Base-by-base conservation (phyloP, 2,888 invertebrate genomes). In the Dioctria rufipes region DNA sequence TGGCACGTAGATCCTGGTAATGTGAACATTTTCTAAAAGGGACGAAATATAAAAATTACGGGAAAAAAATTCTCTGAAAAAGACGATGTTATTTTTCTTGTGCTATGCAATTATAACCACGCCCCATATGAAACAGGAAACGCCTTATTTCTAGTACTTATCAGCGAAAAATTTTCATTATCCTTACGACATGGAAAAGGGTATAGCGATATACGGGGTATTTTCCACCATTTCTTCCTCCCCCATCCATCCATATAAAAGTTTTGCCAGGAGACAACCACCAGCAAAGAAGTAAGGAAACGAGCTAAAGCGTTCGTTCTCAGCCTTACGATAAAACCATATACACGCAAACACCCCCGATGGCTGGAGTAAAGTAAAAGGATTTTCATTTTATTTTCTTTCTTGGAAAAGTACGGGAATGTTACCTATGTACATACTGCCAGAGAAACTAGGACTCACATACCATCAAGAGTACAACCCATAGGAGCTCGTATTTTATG, bases 81-180 rank as follows among this genome's bases (percentile, higher is more conserved):
- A 54, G 54, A 54, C 11, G 11, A n/a, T n/a, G 54, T 54, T n/a
- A 54, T 54, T 54, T 54, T 67, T 39, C 13, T 46, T 49, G 8
- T 40, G 5, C 25, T 25, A 58, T 42, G 58, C 61, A 46, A 61
- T 77, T 80, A 75, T 75, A 80, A 80, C 80, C 80, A 80, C 80
- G 80, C 80, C 80, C 80, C 71, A 65, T 58, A 54, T 40, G 65
- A 80, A 75, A 65, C 46, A 9, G 80, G 80, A 63, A 80, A 80
- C 80, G 80, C 80, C 80, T 80, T 80, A 80, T 80, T 75, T 80
- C 54, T 66, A 69, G 71, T 49, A 80, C 80, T 80, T 80, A 80
- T 80, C 80, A 66, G 80, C 80, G 80, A 73, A 75, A 73, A 75
- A 61, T 80, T 46, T 69, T 71, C 80, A 69, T 80, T 80, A 69